phyloP scores from a whole-genome alignment of 2,888 invertebrate genomes.

The Pegoplata infirma region DNA sequence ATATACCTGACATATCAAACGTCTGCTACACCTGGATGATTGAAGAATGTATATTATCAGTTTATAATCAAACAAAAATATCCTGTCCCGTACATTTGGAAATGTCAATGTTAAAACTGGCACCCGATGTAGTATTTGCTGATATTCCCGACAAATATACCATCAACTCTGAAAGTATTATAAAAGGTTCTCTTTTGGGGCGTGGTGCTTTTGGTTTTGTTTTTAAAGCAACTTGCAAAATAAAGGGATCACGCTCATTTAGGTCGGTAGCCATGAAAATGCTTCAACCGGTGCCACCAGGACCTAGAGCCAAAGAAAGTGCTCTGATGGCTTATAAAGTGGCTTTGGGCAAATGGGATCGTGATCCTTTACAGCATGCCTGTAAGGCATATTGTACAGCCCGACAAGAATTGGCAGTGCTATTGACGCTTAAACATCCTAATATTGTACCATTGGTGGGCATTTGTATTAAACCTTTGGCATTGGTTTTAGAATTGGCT shows the following conservation, averaged over 20 bases:
- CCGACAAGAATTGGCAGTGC: slow-evolving; percentile 94
- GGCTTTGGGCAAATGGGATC: slow-evolving; percentile 93
- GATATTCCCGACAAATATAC: slow-evolving; percentile 91
- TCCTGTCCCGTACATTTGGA: slow-evolving; percentile 90
- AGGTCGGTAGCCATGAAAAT: slow-evolving; percentile 95
- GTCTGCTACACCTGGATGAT: slow-evolving; percentile 91
- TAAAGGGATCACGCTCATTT: slow-evolving; percentile 80
- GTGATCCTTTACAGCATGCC: slow-evolving; percentile 93
- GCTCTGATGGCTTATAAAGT: slow-evolving; percentile 80
- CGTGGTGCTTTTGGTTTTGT: slow-evolving; percentile 99
- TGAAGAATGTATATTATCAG: slow-evolving; percentile 95
- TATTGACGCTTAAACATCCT: slow-evolving; percentile 90
- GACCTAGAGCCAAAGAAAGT: slow-evolving; percentile 77
- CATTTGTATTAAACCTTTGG: slow-evolving; percentile 92
- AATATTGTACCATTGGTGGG: slow-evolving; percentile 96
- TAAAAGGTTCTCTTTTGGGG: slow-evolving; percentile 87
- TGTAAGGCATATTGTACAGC: slow-evolving; percentile 98
- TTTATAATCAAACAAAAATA: slow-evolving; percentile 85
- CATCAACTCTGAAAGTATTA: slow-evolving; percentile 89
- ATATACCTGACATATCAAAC: slow-evolving; percentile 74
- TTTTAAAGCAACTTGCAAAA: slow-evolving; percentile 87
- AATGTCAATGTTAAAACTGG: slow-evolving; percentile 87
- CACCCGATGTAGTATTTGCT: slow-evolving; percentile 95
- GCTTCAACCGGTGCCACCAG: slow-evolving; percentile 95
- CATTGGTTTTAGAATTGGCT: slow-evolving; percentile 92